Base-by-base conservation (phyloP, 2,797 vertebrate species). In the Glyptemys insculpta region DNA sequence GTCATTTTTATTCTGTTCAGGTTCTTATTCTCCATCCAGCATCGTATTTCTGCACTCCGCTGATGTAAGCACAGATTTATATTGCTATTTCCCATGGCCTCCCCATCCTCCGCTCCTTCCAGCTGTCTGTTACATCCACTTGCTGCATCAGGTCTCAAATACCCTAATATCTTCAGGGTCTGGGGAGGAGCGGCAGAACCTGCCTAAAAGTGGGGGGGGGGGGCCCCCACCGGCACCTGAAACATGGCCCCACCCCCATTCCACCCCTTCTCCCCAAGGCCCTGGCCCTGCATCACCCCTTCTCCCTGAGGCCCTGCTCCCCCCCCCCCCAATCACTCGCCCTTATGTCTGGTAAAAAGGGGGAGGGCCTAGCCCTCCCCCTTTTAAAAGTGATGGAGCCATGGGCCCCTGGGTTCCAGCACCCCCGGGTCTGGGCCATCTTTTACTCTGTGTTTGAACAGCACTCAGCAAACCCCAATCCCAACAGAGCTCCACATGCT, bases 51-150 rank as follows among this genome's bases (percentile, higher is more conserved):
- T 0, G 0, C 25, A 31, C 91, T 80, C 74, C 74, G 57, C 27
- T 83, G 49, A 16, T 3, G 27, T 29, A 89, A 86, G 92, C 0
- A 0, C 0, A 65, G 41, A 4, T 37, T 3, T 31, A 49, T 23
- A 11, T 68, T 59, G 21, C 50, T 52, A 82, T 44, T 87, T 89
- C 84, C 82, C 94, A 72, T 92, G 81, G 89, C 76, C 25, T 86
- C 72, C 2, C 4, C 54, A n/a, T 37, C 54, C 74, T 31, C 4
- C n/a, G 0, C 1, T 0, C 14, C 47, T 92, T 89, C 37, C 85
- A 87, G 81, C 8, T 1, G 74, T 49, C 27, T 76, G 65, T 68
- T 79, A 84, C 72, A 87, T 86, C 87, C 76, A 83, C 12, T 8
- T 68, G 25, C 0, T 2, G 53, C 81, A 4, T 5, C 0, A 0